phyloP scores from a whole-genome alignment of 1,140 invertebrate species.

The Pseudobourletiella spinata region DNA sequence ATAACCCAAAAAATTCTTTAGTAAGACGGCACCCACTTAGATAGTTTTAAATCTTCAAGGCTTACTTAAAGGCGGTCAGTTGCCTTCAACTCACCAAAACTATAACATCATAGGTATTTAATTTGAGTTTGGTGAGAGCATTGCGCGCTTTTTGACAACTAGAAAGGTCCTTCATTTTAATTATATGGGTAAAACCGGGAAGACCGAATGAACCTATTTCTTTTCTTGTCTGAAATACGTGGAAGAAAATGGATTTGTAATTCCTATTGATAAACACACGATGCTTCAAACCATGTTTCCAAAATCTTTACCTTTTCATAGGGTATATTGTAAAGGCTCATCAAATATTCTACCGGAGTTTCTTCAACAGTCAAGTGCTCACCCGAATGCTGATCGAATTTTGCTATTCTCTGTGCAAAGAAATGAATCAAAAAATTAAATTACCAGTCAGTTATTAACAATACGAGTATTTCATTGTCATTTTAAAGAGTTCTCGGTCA shows the following conservation, averaged over 20 bases:
- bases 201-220: slow-evolving; percentile 92
- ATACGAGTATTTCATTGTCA: background rate
- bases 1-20: background rate
- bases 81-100: slow-evolving; percentile 61
- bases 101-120: slow-evolving; percentile 88
- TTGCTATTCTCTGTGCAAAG: slow-evolving; percentile 68
- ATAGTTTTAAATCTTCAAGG: background rate
- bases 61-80: background rate
- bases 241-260: too few species aligned
- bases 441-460: too few species aligned
- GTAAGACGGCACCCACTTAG: background rate
- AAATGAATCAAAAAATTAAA: too few species aligned
- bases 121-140: slow-evolving; percentile 83
- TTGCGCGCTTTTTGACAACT: slow-evolving; percentile 97
- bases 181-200: slow-evolving; percentile 89
- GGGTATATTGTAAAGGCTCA: slow-evolving; percentile 83
- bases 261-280: too few species aligned
- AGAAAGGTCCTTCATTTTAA: slow-evolving; percentile 94
- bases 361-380: slow-evolving; percentile 96
- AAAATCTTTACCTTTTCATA: slow-evolving; percentile 72
- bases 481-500: slow-evolving; percentile 37
- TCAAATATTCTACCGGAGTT: slow-evolving; percentile 88
- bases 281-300: too few species aligned
- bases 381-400: slow-evolving; percentile 97
- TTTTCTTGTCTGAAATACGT: slow-evolving; percentile 57